These are phyloP conservation scores for Helicolenus hilgendorfi DNA, from an alignment of 2,797 vertebrate genomes.

Conservation along the genomic window DNA sequence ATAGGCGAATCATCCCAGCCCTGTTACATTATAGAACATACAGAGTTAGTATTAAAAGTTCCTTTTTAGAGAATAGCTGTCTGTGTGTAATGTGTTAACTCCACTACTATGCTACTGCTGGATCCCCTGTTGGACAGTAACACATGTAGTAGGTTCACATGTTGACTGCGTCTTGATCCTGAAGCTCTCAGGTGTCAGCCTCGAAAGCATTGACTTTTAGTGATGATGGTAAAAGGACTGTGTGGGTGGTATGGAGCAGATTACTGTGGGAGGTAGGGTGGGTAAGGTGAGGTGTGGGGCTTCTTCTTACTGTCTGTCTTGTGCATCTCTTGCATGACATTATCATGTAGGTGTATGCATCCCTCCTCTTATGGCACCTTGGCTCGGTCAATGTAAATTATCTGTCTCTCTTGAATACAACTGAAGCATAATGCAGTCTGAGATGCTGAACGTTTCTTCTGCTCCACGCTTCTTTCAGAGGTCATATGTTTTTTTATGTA, in stretches of 20 bases:
- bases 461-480: neutral
- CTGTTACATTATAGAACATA: neutral
- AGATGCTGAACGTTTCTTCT: neutral
- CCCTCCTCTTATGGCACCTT: slow-evolving; percentile 18
- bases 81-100: neutral
- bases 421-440: neutral
- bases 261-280: slow-evolving; percentile 37
- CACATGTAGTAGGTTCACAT: slow-evolving; percentile 16
- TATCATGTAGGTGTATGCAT: slow-evolving; percentile 11
- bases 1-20: no score
- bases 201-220: slow-evolving; percentile 64
- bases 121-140: neutral
- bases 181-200: slow-evolving; percentile 39
- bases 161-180: slow-evolving; percentile 39
- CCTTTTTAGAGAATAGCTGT: neutral
- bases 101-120: neutral
- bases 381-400: slow-evolving; percentile 19
- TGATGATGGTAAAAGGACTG: slow-evolving; percentile 67
- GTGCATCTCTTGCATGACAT: slow-evolving; percentile 12
- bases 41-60: neutral
- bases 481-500: neutral
- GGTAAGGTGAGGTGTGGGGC: slow-evolving; percentile 43
- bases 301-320: slow-evolving; percentile 17
- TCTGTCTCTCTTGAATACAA: neutral
- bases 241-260: slow-evolving; percentile 68